Percentiles rank a stretch among this genome's conserved stretches.
These are phyloP conservation scores for Drosophila anomalata DNA, from an alignment of 2,888 invertebrate species.

Conservation along the genomic window DNA sequence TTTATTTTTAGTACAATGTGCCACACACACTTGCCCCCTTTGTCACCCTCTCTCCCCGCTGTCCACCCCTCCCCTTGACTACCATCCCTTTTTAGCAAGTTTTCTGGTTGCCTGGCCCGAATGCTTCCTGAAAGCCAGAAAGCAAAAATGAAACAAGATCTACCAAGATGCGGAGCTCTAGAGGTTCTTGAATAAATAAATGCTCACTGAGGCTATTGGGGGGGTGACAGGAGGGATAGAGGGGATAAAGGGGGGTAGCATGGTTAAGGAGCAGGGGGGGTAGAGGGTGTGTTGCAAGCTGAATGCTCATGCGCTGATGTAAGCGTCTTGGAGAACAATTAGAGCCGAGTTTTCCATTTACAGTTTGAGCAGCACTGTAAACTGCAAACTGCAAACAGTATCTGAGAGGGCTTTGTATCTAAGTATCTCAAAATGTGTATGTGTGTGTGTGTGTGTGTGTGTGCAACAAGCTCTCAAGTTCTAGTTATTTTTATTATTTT, in stretches of 20 bases:
- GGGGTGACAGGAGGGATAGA: not conserved
- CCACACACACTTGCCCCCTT: slow-evolving; percentile 19
- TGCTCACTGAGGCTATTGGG: slow-evolving; percentile 28
- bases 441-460: slow-evolving; percentile 30
- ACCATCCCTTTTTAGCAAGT: slow-evolving; percentile 44
- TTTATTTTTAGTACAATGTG: slow-evolving; percentile 69
- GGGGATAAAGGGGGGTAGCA: not conserved
- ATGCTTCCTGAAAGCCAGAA: slow-evolving; percentile 66
- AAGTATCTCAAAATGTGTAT: slow-evolving; percentile 17
- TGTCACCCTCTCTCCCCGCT: too few relatives aligned
- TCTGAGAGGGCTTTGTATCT: slow-evolving; percentile 13
- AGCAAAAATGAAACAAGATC: slow-evolving; percentile 61
- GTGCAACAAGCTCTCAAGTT: slow-evolving; percentile 8
- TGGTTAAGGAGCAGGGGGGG: not conserved
- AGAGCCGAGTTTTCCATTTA: slow-evolving; percentile 61
- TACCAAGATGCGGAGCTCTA: slow-evolving; percentile 44
- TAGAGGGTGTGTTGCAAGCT: slow-evolving; percentile 49
- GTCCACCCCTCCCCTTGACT: not conserved
- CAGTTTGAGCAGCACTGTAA: slow-evolving; percentile 29
- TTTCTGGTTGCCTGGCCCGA: slow-evolving; percentile 74
- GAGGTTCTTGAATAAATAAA: slow-evolving; percentile 65
- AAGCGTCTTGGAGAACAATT: slow-evolving; percentile 55
- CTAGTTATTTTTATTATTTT: slow-evolving; percentile 4
- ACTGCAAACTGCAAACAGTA: not conserved
- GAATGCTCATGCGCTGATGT: slow-evolving; percentile 77